Evolutionary conservation across 2,113 vertebrate species (phyloP).

Genomic region (Trachemys scripta): DNA sequence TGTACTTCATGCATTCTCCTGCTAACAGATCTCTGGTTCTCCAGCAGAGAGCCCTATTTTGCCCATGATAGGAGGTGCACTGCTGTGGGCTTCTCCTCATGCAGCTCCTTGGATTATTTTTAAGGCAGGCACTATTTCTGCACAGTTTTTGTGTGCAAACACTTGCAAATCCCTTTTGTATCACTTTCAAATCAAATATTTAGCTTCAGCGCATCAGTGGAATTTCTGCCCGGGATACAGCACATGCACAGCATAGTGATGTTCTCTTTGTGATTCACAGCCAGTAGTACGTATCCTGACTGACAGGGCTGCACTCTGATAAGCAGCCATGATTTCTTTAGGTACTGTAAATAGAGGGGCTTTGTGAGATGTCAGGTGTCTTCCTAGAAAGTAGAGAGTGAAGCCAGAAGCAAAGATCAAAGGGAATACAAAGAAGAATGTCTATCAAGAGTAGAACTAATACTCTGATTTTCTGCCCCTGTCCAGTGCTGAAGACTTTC

Average conservation of each 20-base stretch:
- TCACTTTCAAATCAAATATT: background rate
- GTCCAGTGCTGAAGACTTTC: background rate
- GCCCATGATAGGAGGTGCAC: background rate
- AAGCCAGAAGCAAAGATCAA: slow-evolving; percentile 2
- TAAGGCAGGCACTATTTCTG: accelerated
- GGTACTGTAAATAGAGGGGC: background rate
- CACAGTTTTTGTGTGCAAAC: background rate
- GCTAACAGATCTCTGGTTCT: background rate
- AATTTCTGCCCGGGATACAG: background rate
- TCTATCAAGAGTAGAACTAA: background rate
- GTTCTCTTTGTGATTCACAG: background rate
- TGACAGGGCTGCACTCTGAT: background rate
- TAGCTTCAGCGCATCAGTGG: background rate
- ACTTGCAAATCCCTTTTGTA: background rate
- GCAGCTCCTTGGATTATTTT: background rate
- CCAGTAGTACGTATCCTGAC: background rate
- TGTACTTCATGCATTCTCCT: background rate
- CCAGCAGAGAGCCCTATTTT: accelerated
- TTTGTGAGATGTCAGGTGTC: background rate
- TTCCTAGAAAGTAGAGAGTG: background rate
- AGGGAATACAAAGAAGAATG: background rate
- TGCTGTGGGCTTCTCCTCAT: background rate
- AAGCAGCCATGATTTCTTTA: slow-evolving; percentile 4
- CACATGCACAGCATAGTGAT: background rate
- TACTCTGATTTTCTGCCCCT: background rate